Conservation (phyloP, 2,888 invertebrate species). For the Hoplodrina ambigua region DNA sequence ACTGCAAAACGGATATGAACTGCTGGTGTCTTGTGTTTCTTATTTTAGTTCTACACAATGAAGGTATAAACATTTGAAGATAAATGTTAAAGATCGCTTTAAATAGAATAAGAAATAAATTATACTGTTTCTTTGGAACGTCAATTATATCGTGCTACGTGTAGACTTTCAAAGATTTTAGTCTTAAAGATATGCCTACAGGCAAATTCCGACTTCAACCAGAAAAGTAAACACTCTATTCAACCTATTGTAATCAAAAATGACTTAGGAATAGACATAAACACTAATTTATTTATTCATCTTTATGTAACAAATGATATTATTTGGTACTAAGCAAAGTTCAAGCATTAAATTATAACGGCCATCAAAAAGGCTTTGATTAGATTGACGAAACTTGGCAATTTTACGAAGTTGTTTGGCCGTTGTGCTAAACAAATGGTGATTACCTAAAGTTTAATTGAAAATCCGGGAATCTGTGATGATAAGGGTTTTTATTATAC, state of each 20-base stretch:
- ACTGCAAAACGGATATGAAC: conserved; percentile 17
- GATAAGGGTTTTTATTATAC: conserved; percentile 78
- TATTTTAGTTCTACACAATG: neutral
- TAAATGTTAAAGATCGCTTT: neutral
- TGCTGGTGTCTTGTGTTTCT: neutral
- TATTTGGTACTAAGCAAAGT: conserved; percentile 46
- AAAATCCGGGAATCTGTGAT: conserved; percentile 77
- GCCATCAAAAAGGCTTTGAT: conserved; percentile 72
- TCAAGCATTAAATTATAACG: conserved; percentile 61
- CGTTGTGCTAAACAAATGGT: conserved; percentile 75
- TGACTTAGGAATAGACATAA: neutral
- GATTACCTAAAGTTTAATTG: conserved; percentile 81
- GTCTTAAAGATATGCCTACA: neutral
- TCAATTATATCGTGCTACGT: neutral
- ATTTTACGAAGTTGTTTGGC: conserved; percentile 70
- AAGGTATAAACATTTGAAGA: neutral
- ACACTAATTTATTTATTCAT: conserved; percentile 21
- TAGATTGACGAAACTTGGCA: conserved; percentile 73
- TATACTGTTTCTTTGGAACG: neutral
- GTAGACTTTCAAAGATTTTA: neutral
- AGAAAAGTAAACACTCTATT: conserved; percentile 2
- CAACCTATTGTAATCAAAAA: neutral
- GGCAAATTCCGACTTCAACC: neutral
- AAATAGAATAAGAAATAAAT: no score
- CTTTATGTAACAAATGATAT: conserved; percentile 21